Base-by-base conservation (phyloP, 2,797 vertebrate species). In the Champsocephalus gunnari region DNA sequence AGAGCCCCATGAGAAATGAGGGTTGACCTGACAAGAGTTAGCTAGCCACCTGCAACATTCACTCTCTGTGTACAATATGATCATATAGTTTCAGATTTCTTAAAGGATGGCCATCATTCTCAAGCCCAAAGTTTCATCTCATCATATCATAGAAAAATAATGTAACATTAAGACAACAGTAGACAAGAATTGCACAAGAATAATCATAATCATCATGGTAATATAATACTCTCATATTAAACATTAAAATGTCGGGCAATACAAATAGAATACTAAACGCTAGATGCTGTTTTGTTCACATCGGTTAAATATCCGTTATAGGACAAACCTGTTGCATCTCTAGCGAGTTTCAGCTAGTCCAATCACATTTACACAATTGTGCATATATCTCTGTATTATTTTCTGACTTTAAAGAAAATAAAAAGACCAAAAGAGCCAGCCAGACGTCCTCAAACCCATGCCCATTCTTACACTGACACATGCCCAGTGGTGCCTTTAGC, bases 171-270 rank as follows among this genome's bases (percentile, higher is more conserved):
- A 96, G 97, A 98, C 97, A 97, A 97, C 95, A 94, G 93, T 93
- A 94, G 95, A 96, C 95, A 92, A 94, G 93, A 95, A 95, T 95
- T 96, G 96, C 97, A 99, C 97, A 94, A 95, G 95, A 97, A 95
- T 96, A 96, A 96, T 96, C 95, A 95, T 97, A 96, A 94, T 94
- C 89, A 94, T 97, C 96, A 94, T 96, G 95, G 95, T 96, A 92
- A 94, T 97, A 98, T 96, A 97, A 96, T 96, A 96, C 93, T 96
- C 95, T 96, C 97, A 97, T 97, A 96, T 96, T 97, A 96, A 98
- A 97, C 96, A 95, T 97, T 96, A 97, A 96, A 97, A 97, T 95
- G 95, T 95, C 95, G 95, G 96, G 96, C 96, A 96, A 97, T 96
- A 96, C 95, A 94, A 96, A 96, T 92, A 95, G 89, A 90, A 92